Conservation (phyloP, 2,113 vertebrate species). For the Peromyscus polionotus region DNA sequence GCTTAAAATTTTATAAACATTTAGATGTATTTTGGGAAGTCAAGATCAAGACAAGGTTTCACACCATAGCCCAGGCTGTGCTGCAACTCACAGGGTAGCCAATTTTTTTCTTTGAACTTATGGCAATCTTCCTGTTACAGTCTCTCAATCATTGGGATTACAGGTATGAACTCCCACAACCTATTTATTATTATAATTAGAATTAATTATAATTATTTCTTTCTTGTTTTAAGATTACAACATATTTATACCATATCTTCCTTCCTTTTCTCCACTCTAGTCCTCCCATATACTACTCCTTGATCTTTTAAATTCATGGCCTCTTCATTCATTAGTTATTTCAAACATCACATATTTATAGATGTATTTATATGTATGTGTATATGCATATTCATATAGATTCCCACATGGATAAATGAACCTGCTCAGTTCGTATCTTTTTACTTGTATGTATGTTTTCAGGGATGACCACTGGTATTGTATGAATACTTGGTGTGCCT, state of each 20-base stretch:
- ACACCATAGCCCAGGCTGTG: not conserved
- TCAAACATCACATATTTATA: no score
- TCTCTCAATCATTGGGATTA: no score
- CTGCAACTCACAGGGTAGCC: not conserved
- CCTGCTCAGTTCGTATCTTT: not conserved
- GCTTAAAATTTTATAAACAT: not conserved
- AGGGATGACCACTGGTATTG: not conserved
- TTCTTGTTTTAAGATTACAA: no score
- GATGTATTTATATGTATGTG: not conserved
- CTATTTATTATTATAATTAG: no score
- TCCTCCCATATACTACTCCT: no score
- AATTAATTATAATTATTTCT: no score
- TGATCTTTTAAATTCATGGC: no score
- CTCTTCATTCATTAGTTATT: no score
- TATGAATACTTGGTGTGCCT: not conserved
- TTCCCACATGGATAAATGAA: not conserved
- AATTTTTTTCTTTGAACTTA: not conserved
- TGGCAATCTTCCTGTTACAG: no score
- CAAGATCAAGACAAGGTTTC: not conserved
- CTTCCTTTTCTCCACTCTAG: no score
- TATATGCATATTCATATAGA: not conserved
- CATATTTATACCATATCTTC: no score
- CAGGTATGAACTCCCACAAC: no score
- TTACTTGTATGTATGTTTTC: not conserved
- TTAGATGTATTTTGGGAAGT: not conserved